Evolutionary conservation across 37 sponge, comb jelly and placozoan genomes (phyloP).

Genomic region (Diacarnus erythraeanus): DNA sequence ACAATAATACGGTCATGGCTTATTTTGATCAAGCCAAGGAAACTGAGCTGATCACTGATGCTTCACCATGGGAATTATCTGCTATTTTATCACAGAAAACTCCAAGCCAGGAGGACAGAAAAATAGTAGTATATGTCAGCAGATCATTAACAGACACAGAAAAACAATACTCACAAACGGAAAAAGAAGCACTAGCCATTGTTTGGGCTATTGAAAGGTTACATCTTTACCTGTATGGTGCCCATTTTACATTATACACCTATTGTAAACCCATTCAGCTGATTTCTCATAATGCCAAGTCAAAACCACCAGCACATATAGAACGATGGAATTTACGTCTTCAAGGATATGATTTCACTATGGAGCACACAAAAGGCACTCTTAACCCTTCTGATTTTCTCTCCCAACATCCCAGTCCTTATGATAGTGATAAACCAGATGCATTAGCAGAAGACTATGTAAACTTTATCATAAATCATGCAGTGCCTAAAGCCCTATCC

Average conservation of each 20-base stretch:
- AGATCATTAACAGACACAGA: slow-evolving; percentile 18
- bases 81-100: slow-evolving; percentile 31
- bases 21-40: slow-evolving; percentile 32
- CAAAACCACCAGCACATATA: slow-evolving; percentile 39
- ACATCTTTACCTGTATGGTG: slow-evolving; percentile 66
- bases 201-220: slow-evolving; percentile 38
- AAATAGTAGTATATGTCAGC: slow-evolving; percentile 41
- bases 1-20: slow-evolving; percentile 19
- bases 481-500: slow-evolving; percentile 10
- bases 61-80: slow-evolving; percentile 28
- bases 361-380: slow-evolving; percentile 24
- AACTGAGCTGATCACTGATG: slow-evolving; percentile 31
- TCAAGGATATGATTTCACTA: slow-evolving; percentile 42
- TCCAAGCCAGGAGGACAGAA: neutral
- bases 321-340: slow-evolving; percentile 52
- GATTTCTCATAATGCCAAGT: slow-evolving; percentile 32
- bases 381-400: slow-evolving; percentile 55
- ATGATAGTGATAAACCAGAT: neutral
- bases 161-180: slow-evolving; percentile 38
- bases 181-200: slow-evolving; percentile 41
- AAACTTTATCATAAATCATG: slow-evolving; percentile 11
- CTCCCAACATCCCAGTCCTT: slow-evolving; percentile 22
- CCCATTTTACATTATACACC: slow-evolving; percentile 38
- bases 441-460: slow-evolving; percentile 23
- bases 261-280: slow-evolving; percentile 48